Evolutionary conservation across 1,140 invertebrate genomes (phyloP).

Genomic region (Megalopta genalis): DNA sequence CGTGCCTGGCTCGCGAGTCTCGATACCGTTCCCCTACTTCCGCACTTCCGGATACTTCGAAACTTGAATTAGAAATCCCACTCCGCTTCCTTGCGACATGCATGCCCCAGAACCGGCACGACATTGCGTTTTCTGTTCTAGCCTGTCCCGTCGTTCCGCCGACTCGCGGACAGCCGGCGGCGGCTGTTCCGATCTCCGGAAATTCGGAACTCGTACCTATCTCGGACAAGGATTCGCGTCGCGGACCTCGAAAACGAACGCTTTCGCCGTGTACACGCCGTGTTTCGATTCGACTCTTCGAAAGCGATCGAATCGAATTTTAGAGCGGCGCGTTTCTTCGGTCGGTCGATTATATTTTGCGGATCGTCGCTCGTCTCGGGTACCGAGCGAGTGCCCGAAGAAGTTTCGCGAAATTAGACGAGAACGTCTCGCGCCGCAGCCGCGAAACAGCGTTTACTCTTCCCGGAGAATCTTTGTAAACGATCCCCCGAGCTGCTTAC

Average conservation of each 20-base stretch:
- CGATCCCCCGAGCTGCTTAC: not conserved
- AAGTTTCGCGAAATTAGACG: not conserved
- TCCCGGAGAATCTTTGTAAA: not conserved
- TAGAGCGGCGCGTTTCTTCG: no score
- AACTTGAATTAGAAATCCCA: slow-evolving; percentile 62
- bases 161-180: not conserved
- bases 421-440: not conserved
- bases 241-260: no score
- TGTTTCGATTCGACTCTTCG: no score
- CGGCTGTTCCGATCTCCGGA: not conserved
- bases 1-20: slow-evolving; percentile 69
- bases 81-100: slow-evolving; percentile 33
- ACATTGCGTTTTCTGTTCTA: slow-evolving; percentile 20
- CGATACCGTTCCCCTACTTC: slow-evolving; percentile 59
- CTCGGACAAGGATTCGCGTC: not conserved
- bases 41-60: slow-evolving; percentile 73
- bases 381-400: no score
- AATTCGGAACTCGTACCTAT: not conserved
- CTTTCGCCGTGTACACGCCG: no score
- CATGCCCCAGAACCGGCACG: slow-evolving; percentile 27
- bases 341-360: no score
- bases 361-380: no score
- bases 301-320: no score
- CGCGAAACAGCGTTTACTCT: not conserved
- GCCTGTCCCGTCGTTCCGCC: not conserved